A percentile compares a stretch with the other conserved stretches of the same genome.
Evolutionary conservation across 1,140 invertebrate species (phyloP).

Genomic region (Steinernema feltiae): DNA sequence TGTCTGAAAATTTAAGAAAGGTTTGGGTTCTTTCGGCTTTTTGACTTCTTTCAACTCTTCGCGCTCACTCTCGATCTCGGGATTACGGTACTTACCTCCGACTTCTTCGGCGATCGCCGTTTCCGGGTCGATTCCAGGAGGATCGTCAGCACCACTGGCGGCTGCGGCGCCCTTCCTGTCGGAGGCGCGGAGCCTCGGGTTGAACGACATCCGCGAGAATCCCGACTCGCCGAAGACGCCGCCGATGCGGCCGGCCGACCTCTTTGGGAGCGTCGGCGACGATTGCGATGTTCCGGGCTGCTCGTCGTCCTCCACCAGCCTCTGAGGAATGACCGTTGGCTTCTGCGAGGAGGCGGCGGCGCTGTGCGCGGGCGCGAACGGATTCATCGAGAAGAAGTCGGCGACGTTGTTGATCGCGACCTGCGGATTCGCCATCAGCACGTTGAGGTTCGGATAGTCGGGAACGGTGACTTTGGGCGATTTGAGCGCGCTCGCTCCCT

Average conservation of each 20-base stretch:
- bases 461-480: background rate
- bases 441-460: slow-evolving; percentile 16
- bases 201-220: slow-evolving; percentile 47
- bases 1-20: background rate
- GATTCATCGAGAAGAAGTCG: slow-evolving; percentile 29
- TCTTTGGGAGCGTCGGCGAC: background rate
- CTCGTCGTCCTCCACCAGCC: slow-evolving; percentile 30
- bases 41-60: too few relatives aligned
- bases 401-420: slow-evolving; percentile 20
- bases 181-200: slow-evolving; percentile 26
- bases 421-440: slow-evolving; percentile 41
- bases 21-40: too few relatives aligned
- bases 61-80: too few relatives aligned
- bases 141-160: background rate
- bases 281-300: slow-evolving; percentile 24
- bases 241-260: slow-evolving; percentile 1
- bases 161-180: background rate
- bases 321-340: background rate
- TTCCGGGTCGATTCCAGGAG: slow-evolving; percentile 9
- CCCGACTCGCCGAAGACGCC: slow-evolving; percentile 36
- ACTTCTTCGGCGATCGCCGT: background rate
- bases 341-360: slow-evolving; percentile 2
- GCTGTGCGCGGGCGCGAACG: slow-evolving; percentile 3
- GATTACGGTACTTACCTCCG: background rate
- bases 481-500: slow-evolving; percentile 21